Percentiles rank a stretch among this genome's conserved stretches.
phyloP scores from a whole-genome alignment of 2,797 vertebrate species.

The Hippoglossus hippoglossus region DNA sequence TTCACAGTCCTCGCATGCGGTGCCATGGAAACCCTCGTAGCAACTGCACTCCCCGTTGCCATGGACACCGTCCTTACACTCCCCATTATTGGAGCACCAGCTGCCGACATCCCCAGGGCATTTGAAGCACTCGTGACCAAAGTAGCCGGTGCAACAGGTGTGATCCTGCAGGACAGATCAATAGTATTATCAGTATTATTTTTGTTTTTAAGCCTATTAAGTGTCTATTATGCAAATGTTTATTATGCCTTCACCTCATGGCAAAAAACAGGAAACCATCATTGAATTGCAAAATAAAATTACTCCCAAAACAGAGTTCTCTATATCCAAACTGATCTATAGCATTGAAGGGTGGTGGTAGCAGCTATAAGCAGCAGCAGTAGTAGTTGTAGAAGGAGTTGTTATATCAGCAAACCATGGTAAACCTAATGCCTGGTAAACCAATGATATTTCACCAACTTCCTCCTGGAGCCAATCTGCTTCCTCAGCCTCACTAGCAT shows the following conservation, averaged over 20 bases:
- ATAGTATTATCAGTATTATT: background rate
- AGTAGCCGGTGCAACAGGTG: conserved; percentile 92
- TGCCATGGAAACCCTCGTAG: conserved; percentile 94
- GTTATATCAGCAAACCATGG: no score
- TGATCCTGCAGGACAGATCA: conserved; percentile 79
- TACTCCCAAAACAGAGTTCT: background rate
- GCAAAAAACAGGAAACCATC: background rate
- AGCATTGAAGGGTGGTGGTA: no score
- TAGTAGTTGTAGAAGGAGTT: no score
- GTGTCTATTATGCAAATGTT: background rate
- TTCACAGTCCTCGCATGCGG: conserved; percentile 94
- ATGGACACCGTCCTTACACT: conserved; percentile 87
- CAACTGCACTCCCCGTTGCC: conserved; percentile 93
- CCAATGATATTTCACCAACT: background rate
- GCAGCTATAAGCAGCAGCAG: no score
- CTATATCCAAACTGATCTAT: background rate
- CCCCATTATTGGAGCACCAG: conserved; percentile 91
- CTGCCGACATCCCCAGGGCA: conserved; percentile 89
- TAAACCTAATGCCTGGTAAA: no score
- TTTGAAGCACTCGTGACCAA: conserved; percentile 90
- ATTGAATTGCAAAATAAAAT: background rate
- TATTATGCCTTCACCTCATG: no score
- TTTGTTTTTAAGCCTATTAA: background rate
- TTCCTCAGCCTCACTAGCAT: background rate
- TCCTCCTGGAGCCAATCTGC: background rate